Evolutionary conservation across 2,113 vertebrate species (phyloP), one percentile per base, ranked within the genome.

Genomic region (Sprattus sprattus): DNA sequence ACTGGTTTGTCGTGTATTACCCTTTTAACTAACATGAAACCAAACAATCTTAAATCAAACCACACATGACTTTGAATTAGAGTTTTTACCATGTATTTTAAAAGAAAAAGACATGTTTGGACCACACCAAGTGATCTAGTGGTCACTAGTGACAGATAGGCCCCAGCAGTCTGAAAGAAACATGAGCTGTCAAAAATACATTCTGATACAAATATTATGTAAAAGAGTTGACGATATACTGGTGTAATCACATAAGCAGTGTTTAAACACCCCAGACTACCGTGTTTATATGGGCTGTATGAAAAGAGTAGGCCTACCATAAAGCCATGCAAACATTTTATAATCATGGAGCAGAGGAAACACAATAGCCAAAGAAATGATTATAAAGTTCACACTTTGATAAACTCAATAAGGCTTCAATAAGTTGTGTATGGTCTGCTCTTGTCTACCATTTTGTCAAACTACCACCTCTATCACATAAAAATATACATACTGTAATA

Each of bases 241-340:
- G 84, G 81, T 3, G 88, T 86, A 86, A 82, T 84, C 81, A 9
- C 88, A 84, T 15, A 46, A 67, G 44, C 85, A 82, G 47, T 86
- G 82, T 89, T 88, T 81, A 85, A 89, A 87, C 85, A 82, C 91
- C 89, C 89, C 81, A 85, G 82, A 89, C 87, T 89, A 83, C 90
- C 92, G 87, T 94, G 89, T 88, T 90, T 92, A 93, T 92, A 91
- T 89, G 89, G 71, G 25, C 71, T 88, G 87, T 82, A 25, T 67
- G 49, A 86, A 86, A 67, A 44, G 82, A 91, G 85, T 83, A n/a
- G n/a, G n/a, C n/a, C n/a, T n/a, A 64, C 46, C 67, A 91, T 89
- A 93, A 95, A 94, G 92, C 91, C 94, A 95, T 94, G 94, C 93
- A 94, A 91, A 88, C 50, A 84, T 80, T 82, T 86, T 67, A 82